phyloP scores from a whole-genome alignment of 1,140 invertebrate genomes.

The Dreissena rostriformis region DNA sequence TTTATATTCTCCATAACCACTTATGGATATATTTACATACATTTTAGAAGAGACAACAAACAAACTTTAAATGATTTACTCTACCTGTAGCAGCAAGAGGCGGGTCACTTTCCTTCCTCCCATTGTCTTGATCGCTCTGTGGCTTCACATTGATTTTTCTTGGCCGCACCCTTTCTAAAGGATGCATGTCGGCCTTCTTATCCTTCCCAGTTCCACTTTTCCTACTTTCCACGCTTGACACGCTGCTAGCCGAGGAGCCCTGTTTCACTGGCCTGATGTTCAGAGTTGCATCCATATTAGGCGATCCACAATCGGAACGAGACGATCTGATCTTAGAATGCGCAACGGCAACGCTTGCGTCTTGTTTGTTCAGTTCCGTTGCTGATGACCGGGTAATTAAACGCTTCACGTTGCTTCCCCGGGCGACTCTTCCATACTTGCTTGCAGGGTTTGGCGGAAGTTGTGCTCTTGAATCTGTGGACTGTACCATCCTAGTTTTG shows the following conservation, averaged over 20 bases:
- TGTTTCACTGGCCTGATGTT: conserved; percentile 2
- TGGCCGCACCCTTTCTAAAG: conserved; percentile 41
- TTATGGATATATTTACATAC: too few species aligned
- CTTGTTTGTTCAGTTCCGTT: background rate
- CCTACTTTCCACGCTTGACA: background rate
- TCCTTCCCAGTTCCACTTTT: background rate
- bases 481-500: background rate
- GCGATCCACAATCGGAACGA: background rate
- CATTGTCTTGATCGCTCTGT: background rate
- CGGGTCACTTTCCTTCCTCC: too few species aligned
- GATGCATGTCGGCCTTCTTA: background rate
- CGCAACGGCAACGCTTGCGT: too few species aligned
- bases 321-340: background rate
- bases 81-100: too few species aligned
- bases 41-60: too few species aligned
- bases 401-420: conserved; percentile 36
- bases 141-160: conserved; percentile 46
- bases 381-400: background rate
- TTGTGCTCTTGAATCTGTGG: background rate
- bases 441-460: background rate
- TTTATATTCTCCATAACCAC: too few species aligned
- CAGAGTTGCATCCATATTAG: conserved; percentile 5
- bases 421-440: background rate
- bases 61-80: too few species aligned
- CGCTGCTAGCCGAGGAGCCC: background rate